Evolutionary conservation across 1,140 invertebrate species (phyloP), one percentile per base, ranked within the genome.

Genomic region (Drosophila grimshawi): DNA sequence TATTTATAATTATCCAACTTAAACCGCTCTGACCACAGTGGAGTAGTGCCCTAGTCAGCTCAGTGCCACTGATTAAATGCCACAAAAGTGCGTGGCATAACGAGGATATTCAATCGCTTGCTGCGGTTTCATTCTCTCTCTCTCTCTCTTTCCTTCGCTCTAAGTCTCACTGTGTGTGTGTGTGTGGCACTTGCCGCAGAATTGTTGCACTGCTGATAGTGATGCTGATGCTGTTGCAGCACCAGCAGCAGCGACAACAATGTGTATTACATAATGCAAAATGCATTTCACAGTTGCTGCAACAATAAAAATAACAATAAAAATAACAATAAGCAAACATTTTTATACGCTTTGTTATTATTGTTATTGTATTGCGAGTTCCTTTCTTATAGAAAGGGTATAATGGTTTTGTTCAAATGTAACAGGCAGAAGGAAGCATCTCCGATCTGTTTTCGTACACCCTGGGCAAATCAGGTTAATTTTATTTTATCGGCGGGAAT

Each of bases 41-140:
- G 11, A 29, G 57, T 48, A 39, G 37, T 32, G 30, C 39, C 10
- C 10, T 2, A 39, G 37, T 39, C 37, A 3, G 37, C 37, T 39
- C 37, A 39, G 7, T 8, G 6, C 3, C 5, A 2, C 10, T 7
- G 10, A 43, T 43, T 8, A n/a, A 4, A n/a, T 32, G 41, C 81
- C 81, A 35, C 81, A 67, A 48, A 53, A 85, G 81, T 81, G 72
- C 72, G 81, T 86, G 81, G 72, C 73, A 78, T 85, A 77, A 86
- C 86, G 81, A 81, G 68, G 67, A 74, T 86, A 83, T 86, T 86
- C 68, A 67, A 78, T 77, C 81, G 73, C 53, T 80, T 61, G 1
- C 49, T 77, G 81, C 29, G 81, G 80, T 79, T 43, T 43, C 10
- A 8, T 1, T n/a, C 6, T 43, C 3, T 2, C 10, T 43, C 39